Percentiles rank a stretch among this genome's conserved stretches.
These are phyloP conservation scores for Perizoma flavofasciatum DNA, from an alignment of 2,888 invertebrate genomes.

Conservation along the genomic window DNA sequence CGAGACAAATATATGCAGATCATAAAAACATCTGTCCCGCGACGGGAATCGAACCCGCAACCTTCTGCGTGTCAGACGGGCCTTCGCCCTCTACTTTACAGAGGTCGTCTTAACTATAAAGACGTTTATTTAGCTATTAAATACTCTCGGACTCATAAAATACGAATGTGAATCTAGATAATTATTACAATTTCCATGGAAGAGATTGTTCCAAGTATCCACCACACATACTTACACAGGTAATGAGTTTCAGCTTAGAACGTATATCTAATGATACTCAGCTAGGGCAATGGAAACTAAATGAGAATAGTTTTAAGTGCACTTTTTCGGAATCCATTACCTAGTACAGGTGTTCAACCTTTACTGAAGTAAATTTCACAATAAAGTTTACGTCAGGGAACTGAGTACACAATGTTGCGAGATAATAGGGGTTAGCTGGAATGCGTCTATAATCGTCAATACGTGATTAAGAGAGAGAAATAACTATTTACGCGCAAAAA, in stretches of 20 bases:
- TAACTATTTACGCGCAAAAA: neutral
- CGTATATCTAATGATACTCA: conserved; percentile 22
- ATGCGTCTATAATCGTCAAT: neutral
- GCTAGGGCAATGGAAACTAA: conserved; percentile 21
- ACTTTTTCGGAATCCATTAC: conserved; percentile 28
- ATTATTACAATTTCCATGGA: no score
- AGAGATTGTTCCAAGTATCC: neutral
- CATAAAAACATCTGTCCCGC: no score
- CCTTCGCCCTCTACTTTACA: no score
- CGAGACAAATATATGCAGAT: no score
- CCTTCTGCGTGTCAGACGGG: no score
- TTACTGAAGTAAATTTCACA: neutral
- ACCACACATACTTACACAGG: conserved; percentile 5
- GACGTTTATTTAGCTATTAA: no score
- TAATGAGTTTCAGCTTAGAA: conserved; percentile 23
- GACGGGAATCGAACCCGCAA: no score
- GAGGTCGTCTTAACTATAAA: no score
- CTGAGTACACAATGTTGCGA: neutral
- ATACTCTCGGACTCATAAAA: no score
- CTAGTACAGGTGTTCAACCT: conserved; percentile 11
- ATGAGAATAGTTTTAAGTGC: conserved; percentile 31
- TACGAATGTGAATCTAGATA: no score
- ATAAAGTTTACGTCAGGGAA: neutral
- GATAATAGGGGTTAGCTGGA: neutral
- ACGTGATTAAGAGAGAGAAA: no score